Conservation (phyloP, 2,113 vertebrate genomes). For the Rhynchomys soricoides region DNA sequence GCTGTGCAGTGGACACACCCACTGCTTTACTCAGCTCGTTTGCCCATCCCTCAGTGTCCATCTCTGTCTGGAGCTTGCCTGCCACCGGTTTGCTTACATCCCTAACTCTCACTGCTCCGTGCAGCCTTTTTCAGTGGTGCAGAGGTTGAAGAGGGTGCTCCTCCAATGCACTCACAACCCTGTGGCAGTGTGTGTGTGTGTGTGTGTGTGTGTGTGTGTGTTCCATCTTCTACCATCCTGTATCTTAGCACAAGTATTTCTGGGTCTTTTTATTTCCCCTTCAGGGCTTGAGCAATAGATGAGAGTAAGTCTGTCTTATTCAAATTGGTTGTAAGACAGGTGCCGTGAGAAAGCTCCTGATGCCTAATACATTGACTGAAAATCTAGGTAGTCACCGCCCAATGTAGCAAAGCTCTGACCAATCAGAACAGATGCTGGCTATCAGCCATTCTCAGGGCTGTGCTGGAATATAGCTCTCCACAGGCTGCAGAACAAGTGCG, state of each 20-base stretch:
- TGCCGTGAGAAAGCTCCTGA: background rate
- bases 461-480: background rate
- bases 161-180: background rate
- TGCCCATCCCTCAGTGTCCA: background rate
- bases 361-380: background rate
- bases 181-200: background rate
- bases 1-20: background rate
- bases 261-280: background rate
- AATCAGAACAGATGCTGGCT: background rate
- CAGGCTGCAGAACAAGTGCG: background rate
- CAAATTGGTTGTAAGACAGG: background rate
- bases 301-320: background rate
- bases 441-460: too few relatives aligned
- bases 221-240: background rate
- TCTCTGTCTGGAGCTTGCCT: background rate
- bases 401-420: background rate
- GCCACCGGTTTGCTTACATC: background rate
- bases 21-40: background rate
- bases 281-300: background rate
- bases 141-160: background rate
- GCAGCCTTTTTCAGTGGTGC: background rate
- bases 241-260: background rate
- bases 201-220: background rate
- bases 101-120: background rate
- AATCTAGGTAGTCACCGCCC: background rate